A percentile compares a stretch with the other conserved stretches of the same genome.
phyloP scores from a whole-genome alignment of 1,140 invertebrate species.

The Micrasema minimum region DNA sequence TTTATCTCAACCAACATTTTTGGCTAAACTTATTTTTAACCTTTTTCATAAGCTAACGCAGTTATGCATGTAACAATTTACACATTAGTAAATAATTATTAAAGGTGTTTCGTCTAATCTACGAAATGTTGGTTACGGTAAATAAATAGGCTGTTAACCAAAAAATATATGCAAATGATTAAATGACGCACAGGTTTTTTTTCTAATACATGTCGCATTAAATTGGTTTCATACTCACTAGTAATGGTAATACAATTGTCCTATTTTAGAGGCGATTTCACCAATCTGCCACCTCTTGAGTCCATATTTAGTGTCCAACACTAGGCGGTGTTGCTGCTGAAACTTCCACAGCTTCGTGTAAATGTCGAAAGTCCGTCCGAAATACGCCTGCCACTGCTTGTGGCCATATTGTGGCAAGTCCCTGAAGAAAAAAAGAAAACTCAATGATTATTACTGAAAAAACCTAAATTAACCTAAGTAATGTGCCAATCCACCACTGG shows the following conservation, averaged over 20 bases:
- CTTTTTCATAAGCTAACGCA: no score
- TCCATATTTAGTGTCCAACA: slow-evolving; percentile 94
- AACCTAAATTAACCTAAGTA: slow-evolving; percentile 75
- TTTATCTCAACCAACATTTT: no score
- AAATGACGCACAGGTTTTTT: no score
- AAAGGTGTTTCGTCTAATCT: no score
- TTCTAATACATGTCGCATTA: no score
- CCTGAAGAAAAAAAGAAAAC: slow-evolving; percentile 66
- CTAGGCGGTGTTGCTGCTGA: slow-evolving; percentile 94
- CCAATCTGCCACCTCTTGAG: slow-evolving; percentile 98
- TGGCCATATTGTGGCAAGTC: slow-evolving; percentile 97
- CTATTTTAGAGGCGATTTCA: slow-evolving; percentile 98
- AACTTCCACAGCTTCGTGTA: slow-evolving; percentile 99
- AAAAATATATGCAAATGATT: no score
- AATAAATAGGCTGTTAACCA: no score
- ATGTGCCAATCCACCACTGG: slow-evolving; percentile 88
- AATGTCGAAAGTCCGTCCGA: slow-evolving; percentile 96
- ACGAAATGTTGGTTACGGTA: no score
- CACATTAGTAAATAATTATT: no score
- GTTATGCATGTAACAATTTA: no score
- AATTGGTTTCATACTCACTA: slow-evolving; percentile 94
- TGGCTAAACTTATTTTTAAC: no score
- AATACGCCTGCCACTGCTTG: slow-evolving; percentile 98
- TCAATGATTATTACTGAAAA: background rate
- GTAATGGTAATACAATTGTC: slow-evolving; percentile 98